Base-by-base conservation (phyloP, 2,888 invertebrate species). In the Ennomos quercinarius region DNA sequence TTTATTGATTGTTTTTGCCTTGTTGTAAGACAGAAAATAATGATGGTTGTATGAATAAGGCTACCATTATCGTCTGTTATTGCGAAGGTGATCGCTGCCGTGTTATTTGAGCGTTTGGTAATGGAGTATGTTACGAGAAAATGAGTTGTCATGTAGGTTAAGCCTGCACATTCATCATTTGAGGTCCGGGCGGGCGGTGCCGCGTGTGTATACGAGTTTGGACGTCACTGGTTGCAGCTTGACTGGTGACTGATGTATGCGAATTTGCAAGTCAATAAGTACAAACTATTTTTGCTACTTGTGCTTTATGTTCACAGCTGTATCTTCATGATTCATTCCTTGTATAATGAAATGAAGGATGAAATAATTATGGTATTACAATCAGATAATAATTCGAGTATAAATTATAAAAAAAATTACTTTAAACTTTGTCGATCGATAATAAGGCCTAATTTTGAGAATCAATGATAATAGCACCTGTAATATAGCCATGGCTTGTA, bases 1-100 rank as follows among this genome's bases (percentile, higher is more conserved):
- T 91, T 91, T 92, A 92, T 92, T 92, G 91, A 91, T 92, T 89
- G 91, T 91, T 90, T 91, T 91, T 84, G 91, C 91, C 90, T 91
- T 91, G 91, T 86, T 91, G 87, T 86, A 72, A 89, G 92, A 92
- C 92, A 89, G 89, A 91, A 91, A 91, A 89, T 91, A 92, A 92
- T 92, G 90, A 89, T 87, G 84, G 84, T 72, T 78, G 86, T 82
- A 85, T 83, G 86, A 86, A 86, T 88, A 87, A 89, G 84, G 86
- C 90, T 90, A 86, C 86, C 81, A 91, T 89, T 89, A 89, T 81
- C 72, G 73, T 74, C 70, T 72, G 77, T 68, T 83, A 83, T 89
- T 89, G 87, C 88, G 87, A 89, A 91, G 89, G 88, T 87, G 82
- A 89, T 82, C 80, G 84, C 84, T 84, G 79, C 87, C 84, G 84